These are phyloP conservation scores for Volucella zonaria DNA, from an alignment of 2,888 invertebrate genomes.

Conservation along the genomic window DNA sequence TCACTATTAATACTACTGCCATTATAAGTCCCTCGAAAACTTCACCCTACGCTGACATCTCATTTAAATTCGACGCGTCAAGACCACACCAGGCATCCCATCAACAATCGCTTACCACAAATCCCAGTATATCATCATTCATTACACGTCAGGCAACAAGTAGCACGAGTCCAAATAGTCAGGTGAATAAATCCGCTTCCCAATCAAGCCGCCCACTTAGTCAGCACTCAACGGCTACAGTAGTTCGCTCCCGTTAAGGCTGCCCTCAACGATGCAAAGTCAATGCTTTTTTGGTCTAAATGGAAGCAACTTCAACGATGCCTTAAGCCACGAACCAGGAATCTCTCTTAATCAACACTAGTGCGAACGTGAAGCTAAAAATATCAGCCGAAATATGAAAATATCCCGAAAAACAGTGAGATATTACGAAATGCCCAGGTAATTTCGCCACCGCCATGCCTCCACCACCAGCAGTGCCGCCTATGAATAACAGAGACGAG, in stretches of 20 bases:
- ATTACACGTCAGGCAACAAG: slow-evolving; percentile 51
- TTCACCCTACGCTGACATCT: slow-evolving; percentile 75
- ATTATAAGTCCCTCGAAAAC: slow-evolving; percentile 66
- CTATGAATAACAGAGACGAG: slow-evolving; percentile 43
- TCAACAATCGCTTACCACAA: slow-evolving; percentile 58
- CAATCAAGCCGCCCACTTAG: slow-evolving; percentile 76
- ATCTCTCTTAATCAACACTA: slow-evolving; percentile 29
- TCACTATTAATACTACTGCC: slow-evolving; percentile 66
- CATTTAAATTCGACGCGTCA: slow-evolving; percentile 75
- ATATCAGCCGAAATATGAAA: slow-evolving; percentile 79
- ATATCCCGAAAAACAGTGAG: slow-evolving; percentile 79
- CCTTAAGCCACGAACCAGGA: slow-evolving; percentile 42
- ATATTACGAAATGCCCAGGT: slow-evolving; percentile 75
- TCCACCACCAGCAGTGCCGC: slow-evolving; percentile 69
- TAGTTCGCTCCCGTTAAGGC: slow-evolving; percentile 81
- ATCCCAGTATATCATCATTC: slow-evolving; percentile 56
- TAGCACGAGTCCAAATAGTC: slow-evolving; percentile 58
- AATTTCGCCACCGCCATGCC: slow-evolving; percentile 51
- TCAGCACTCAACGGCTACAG: slow-evolving; percentile 77
- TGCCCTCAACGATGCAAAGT: slow-evolving; percentile 82
- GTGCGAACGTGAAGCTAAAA: slow-evolving; percentile 62
- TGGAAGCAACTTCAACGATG: slow-evolving; percentile 74
- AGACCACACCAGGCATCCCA: slow-evolving; percentile 57
- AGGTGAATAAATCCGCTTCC: slow-evolving; percentile 55
- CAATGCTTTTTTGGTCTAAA: slow-evolving; percentile 82